Conservation (phyloP, 2,888 invertebrate species). For the Stenodera caucasica region DNA sequence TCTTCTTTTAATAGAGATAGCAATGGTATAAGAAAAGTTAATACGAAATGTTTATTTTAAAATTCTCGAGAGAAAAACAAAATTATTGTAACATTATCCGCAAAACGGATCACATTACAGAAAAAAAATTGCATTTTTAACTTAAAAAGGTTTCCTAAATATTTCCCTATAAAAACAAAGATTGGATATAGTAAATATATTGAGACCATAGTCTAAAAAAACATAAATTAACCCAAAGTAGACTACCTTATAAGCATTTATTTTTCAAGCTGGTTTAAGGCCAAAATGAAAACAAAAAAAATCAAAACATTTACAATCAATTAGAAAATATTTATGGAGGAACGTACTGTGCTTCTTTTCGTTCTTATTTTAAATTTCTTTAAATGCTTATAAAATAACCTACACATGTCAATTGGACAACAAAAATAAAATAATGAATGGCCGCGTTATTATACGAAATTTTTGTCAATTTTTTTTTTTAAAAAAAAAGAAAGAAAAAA, state of each 20-base stretch:
- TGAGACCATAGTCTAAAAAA: slow-evolving; percentile 51
- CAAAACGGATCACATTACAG: slow-evolving; percentile 17
- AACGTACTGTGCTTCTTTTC: slow-evolving; percentile 19
- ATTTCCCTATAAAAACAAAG: slow-evolving; percentile 47
- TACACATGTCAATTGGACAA: slow-evolving; percentile 35
- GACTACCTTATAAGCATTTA: slow-evolving; percentile 42
- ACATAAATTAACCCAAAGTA: slow-evolving; percentile 38
- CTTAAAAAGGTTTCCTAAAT: slow-evolving; percentile 45
- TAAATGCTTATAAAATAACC: slow-evolving; percentile 47
- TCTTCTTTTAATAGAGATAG: slow-evolving; percentile 57
- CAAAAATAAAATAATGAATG: slow-evolving; percentile 19
- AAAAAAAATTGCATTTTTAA: slow-evolving; percentile 31
- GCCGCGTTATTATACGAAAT: slow-evolving; percentile 25
- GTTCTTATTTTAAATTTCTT: not conserved
- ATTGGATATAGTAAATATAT: slow-evolving; percentile 32
- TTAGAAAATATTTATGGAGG: slow-evolving; percentile 11
- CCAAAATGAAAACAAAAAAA: slow-evolving; percentile 14
- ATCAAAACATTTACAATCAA: slow-evolving; percentile 3
- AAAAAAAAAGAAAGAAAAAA: slow-evolving; percentile 34
- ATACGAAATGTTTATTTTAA: slow-evolving; percentile 58
- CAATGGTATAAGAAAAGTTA: slow-evolving; percentile 59
- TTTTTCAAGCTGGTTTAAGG: slow-evolving; percentile 16
- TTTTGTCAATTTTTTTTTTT: slow-evolving; percentile 10
- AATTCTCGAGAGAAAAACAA: slow-evolving; percentile 21
- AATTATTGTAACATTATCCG: slow-evolving; percentile 18